Percentiles rank a stretch among this genome's conserved stretches.
Conservation (phyloP, 1,140 invertebrate species). For the Meteorus sp. region DNA sequence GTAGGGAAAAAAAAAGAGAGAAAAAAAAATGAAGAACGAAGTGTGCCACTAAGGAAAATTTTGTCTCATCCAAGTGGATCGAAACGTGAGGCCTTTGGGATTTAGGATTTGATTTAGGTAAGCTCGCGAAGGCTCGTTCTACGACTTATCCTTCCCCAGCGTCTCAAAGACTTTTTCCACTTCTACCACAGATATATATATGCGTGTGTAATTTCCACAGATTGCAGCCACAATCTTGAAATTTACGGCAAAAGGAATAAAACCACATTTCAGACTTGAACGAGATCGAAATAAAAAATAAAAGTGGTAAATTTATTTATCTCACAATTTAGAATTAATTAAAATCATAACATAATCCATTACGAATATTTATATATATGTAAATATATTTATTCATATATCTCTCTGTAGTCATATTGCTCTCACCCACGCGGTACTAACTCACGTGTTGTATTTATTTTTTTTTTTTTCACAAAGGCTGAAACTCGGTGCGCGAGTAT, state of each 20-base stretch:
- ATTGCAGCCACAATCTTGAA: too few species aligned
- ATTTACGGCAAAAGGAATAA: too few species aligned
- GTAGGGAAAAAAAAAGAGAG: too few species aligned
- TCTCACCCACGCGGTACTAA: constrained; percentile 25
- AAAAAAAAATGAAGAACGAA: not conserved
- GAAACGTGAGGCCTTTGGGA: constrained; percentile 12
- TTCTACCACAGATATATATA: not conserved
- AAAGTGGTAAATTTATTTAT: too few species aligned
- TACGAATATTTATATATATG: too few species aligned
- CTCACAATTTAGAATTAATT: not conserved
- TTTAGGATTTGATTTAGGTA: constrained; percentile 33
- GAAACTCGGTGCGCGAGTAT: not conserved
- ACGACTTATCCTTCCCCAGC: constrained; percentile 15
- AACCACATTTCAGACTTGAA: too few species aligned
- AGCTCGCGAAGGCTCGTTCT: constrained; percentile 26
- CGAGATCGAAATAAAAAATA: too few species aligned
- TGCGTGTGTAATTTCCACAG: not conserved
- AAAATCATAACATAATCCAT: too few species aligned
- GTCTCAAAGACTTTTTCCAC: not conserved
- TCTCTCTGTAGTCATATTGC: constrained; percentile 20
- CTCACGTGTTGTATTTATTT: too few species aligned
- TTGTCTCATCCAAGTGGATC: constrained; percentile 2
- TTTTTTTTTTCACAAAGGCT: constrained; percentile 22
- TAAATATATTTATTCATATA: not conserved
- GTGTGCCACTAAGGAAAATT: not conserved